These are phyloP conservation scores for Amphipoea lucens DNA, from an alignment of 2,888 invertebrate species.

Conservation along the genomic window DNA sequence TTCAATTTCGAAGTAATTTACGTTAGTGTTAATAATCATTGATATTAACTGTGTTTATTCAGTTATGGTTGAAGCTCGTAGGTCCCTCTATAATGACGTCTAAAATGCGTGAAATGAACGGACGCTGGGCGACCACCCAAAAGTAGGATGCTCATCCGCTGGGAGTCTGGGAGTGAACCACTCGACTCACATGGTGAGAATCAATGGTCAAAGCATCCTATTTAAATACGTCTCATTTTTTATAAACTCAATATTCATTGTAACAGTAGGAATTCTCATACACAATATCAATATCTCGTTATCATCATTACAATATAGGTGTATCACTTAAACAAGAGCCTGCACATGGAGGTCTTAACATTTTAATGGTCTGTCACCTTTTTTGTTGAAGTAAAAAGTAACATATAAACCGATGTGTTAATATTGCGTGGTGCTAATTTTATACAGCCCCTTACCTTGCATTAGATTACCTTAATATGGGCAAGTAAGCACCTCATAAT, in stretches of 20 bases:
- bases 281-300: not conserved
- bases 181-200: constrained; percentile 20
- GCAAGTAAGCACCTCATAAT: constrained; percentile 60
- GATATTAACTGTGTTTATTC: constrained; percentile 72
- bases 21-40: constrained; percentile 4
- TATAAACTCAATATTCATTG: not conserved
- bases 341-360: not conserved
- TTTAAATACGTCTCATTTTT: not conserved
- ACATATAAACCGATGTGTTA: not conserved
- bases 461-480: constrained; percentile 33
- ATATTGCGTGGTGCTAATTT: constrained; percentile 26
- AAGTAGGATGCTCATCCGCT: constrained; percentile 72
- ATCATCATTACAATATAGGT: not conserved
- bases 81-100: constrained; percentile 67
- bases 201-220: not conserved
- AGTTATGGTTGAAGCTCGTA: constrained; percentile 46
- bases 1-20: constrained; percentile 23
- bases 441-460: not conserved
- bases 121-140: constrained; percentile 84
- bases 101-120: constrained; percentile 87
- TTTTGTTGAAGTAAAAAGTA: not conserved
- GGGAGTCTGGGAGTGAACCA: constrained; percentile 32
- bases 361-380: not conserved
- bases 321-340: too few species aligned
- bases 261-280: not conserved